Evolutionary conservation across 92 coral and sea anemone genomes (phyloP).

Genomic region (Virgularia gustaviana): DNA sequence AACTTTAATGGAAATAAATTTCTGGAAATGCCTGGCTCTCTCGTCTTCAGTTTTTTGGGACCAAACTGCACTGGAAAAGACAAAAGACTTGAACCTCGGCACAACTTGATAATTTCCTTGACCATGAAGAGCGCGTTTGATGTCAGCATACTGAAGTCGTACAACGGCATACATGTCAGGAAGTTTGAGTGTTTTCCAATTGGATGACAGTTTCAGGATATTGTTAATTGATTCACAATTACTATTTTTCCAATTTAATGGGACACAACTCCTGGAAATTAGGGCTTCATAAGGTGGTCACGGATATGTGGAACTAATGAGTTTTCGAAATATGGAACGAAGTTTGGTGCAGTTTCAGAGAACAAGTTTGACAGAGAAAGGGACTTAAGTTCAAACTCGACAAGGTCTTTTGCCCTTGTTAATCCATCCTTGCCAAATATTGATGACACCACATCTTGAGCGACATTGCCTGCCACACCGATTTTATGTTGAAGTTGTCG

Average conservation of each 20-base stretch:
- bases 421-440: conserved; percentile 13
- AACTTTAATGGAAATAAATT: too few species aligned
- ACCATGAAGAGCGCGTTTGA: neutral
- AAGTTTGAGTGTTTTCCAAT: neutral
- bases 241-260: conserved; percentile 17
- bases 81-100: neutral
- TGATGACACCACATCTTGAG: neutral
- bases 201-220: neutral
- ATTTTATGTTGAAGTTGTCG: conserved; percentile 3
- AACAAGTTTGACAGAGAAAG: conserved; percentile 1
- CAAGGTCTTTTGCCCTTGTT: neutral
- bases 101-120: neutral
- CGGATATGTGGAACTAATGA: conserved; percentile 6
- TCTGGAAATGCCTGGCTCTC: neutral
- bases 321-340: conserved; percentile 12
- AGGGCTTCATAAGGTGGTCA: neutral
- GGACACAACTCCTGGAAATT: neutral
- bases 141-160: neutral
- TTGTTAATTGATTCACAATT: conserved; percentile 10
- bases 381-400: neutral
- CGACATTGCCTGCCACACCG: neutral
- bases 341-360: conserved; percentile 12
- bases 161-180: neutral
- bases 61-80: neutral
- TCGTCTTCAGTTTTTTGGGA: neutral